Conservation (phyloP, 2,888 invertebrate genomes). For the Horisme vitalbata region DNA sequence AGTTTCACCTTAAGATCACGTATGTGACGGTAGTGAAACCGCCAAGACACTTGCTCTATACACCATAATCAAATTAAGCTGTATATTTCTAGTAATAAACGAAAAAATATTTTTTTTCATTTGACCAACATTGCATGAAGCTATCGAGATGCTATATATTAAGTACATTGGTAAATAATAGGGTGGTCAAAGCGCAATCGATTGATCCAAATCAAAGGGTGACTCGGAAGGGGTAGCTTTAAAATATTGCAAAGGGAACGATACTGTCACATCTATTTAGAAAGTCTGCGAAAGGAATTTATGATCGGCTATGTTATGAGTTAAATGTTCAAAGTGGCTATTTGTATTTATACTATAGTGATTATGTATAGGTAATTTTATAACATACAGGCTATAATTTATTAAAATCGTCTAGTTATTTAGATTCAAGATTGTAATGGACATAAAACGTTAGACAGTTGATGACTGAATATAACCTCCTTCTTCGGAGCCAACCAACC, state of each 20-base stretch:
- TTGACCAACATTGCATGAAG: background rate
- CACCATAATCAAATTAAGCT: too few relatives aligned
- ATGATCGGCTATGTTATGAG: conserved; percentile 9
- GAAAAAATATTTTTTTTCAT: background rate
- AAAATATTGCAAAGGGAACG: conserved; percentile 72
- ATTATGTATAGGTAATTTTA: conserved; percentile 5
- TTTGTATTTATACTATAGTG: conserved; percentile 4
- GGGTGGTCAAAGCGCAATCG: conserved; percentile 70
- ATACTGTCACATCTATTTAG: conserved; percentile 30
- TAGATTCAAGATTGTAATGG: too few relatives aligned
- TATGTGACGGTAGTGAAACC: too few relatives aligned
- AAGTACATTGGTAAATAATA: conserved; percentile 67
- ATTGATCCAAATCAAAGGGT: conserved; percentile 67
- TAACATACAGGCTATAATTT: too few relatives aligned
- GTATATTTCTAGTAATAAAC: too few relatives aligned
- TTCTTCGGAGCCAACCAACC: too few relatives aligned
- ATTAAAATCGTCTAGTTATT: too few relatives aligned
- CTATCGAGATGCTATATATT: conserved; percentile 29
- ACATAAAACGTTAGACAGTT: too few relatives aligned
- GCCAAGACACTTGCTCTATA: too few relatives aligned
- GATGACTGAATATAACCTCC: too few relatives aligned
- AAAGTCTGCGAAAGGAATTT: conserved; percentile 12
- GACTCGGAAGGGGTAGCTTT: conserved; percentile 66
- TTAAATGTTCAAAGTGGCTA: conserved; percentile 11
- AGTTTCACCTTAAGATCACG: too few relatives aligned